Percentiles rank a stretch among this genome's conserved stretches.
Evolutionary conservation across 2,888 invertebrate genomes (phyloP).

Genomic region (Atherix ibis): DNA sequence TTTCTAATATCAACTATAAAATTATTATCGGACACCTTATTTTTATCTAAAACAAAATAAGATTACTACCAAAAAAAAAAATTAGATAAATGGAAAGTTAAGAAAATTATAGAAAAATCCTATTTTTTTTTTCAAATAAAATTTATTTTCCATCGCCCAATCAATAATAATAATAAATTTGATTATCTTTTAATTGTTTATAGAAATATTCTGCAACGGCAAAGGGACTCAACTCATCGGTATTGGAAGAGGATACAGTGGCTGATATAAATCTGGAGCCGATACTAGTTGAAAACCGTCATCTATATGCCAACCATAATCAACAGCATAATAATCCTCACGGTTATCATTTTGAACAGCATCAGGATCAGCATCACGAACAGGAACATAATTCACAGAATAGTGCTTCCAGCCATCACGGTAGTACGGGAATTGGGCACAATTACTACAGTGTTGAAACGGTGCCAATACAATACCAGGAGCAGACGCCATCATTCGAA

Average conservation of each 20-base stretch:
- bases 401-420: not conserved
- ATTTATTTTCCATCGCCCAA: too few relatives aligned
- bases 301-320: slow-evolving; percentile 8
- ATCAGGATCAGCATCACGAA: not conserved
- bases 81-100: too few relatives aligned
- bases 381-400: not conserved
- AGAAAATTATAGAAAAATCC: too few relatives aligned
- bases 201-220: slow-evolving; percentile 10
- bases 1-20: too few relatives aligned
- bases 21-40: too few relatives aligned
- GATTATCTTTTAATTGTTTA: too few relatives aligned
- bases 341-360: not conserved
- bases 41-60: too few relatives aligned
- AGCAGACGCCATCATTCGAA: slow-evolving; percentile 6
- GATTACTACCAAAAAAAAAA: too few relatives aligned
- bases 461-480: slow-evolving; percentile 2
- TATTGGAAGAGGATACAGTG: slow-evolving; percentile 3
- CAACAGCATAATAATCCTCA: not conserved
- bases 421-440: slow-evolving; percentile 4
- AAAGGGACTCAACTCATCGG: slow-evolving; percentile 6
- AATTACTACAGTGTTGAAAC: slow-evolving; percentile 6
- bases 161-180: too few relatives aligned
- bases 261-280: slow-evolving; percentile 12
- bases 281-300: slow-evolving; percentile 10
- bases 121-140: too few relatives aligned